Evolutionary conservation across 2,797 vertebrate genomes (phyloP), one percentile per base, ranked within the genome.

Genomic region (Macropodus opercularis): DNA sequence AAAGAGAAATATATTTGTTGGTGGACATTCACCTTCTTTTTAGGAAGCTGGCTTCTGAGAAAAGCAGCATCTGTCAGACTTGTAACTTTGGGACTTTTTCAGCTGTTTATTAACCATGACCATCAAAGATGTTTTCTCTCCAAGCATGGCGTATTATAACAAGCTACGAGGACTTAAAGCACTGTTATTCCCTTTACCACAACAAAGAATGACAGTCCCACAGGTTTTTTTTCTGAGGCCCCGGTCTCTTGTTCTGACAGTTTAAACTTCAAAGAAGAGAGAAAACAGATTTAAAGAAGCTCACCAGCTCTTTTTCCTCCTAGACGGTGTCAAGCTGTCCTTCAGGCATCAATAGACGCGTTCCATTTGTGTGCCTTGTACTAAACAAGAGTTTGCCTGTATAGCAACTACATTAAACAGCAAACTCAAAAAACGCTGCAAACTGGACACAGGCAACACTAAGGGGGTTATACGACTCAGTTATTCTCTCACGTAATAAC

Each of bases 251-350:
- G 52, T 83, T 86, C 74, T 86, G 85, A 84, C 80, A 85, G 75
- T 80, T 78, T 63, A 77, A 75, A 84, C 81, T 84, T 86, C 72
- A 90, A 88, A 90, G 59, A 24, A 75, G 24, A 65, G 44, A 38
- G 60, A 77, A 67, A 82, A 73, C 56, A 39, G 64, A 88, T 87
- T 85, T 85, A 78, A 86, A 82, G 77, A 70, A 83, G 18, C 56
- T 46, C 67, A 61, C 49, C 35, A 17, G 53, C 35, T 70, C 79
- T 81, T 87, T 77, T 79, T 71, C 38, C 27, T 80, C 70, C 39
- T 67, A 32, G 53, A 81, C 61, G 44, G 43, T 82, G 81, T 84
- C 87, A 85, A 80, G 69, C 53, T 85, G 76, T 89, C 76, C 82
- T 88, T 84, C 60, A 80, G 81, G 79, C 81, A 57, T 86, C 83